Evolutionary conservation across 2,888 invertebrate genomes (phyloP), one percentile per base, ranked within the genome.

Genomic region (Nematopogon swammerdamellus): DNA sequence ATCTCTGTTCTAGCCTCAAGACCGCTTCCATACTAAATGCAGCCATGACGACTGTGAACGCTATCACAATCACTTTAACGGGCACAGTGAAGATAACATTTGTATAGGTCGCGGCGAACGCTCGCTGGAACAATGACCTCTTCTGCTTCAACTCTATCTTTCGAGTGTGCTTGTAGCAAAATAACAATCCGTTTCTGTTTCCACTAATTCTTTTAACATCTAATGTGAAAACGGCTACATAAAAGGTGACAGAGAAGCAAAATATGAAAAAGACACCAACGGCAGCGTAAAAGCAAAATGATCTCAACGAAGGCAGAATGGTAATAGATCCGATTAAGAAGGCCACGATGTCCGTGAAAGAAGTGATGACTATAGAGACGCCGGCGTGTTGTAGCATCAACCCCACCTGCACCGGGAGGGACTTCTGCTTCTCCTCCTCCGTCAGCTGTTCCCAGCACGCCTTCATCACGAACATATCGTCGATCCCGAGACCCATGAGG

Each of bases 401-500:
- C 1, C 86, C 91, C 49, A 91, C 77, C 67, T 82, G 82, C 58
- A 86, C 81, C n/a, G 83, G 80, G 25, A 88, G 61, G 55, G 83
- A 77, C 56, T 81, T 74, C 50, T 73, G 68, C 46, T 70, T 67
- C 54, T 82, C 75, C 47, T 82, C 72, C 43, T 73, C 67, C 10
- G 83, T 70, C 14, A 86, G 64, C 60, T 88, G 85, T 53, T 86
- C 84, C 88, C 88, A 90, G 62, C 88, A 87, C 18, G 89, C 87
- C 72, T 87, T 85, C 72, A 92, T 89, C 0, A 93, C 90, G 68
- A 93, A 92, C 84, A 92, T 90, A 62, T 93, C 92, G 59, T 92
- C 92, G 19, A 92, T 85, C 30, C 89, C 88, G 57, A 91, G 82
- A 53, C 92, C 92, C 83, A 92, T 85, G 16, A 93, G 65, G 51